phyloP scores from a whole-genome alignment of 2,113 vertebrate genomes.

The Syrmaticus mikado region DNA sequence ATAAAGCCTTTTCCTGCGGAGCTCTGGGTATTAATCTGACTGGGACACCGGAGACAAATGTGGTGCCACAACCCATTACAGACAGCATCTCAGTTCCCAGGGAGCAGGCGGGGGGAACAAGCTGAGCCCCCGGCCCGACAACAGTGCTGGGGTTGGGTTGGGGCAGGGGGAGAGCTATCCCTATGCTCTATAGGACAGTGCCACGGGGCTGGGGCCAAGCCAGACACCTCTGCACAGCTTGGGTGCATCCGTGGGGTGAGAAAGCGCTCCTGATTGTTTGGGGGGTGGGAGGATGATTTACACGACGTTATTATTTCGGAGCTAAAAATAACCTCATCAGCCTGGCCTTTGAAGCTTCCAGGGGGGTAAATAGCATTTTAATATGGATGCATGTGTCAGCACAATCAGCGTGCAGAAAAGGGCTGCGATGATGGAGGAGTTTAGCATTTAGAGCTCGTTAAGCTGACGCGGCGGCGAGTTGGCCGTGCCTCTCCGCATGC shows the following conservation, averaged over 20 bases:
- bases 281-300: not conserved
- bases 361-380: constrained; percentile 70
- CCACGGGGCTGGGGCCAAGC: not conserved
- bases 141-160: too few relatives aligned
- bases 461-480: not conserved
- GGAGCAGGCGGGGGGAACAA: not conserved
- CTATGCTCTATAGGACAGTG: not conserved
- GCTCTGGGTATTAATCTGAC: not conserved
- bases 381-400: constrained; percentile 69
- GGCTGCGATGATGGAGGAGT: constrained; percentile 50
- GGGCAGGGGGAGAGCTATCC: not conserved
- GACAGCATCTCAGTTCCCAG: not conserved
- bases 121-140: rapidly evolving
- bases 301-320: not conserved
- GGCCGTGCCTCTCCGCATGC: not conserved
- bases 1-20: not conserved
- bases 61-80: not conserved
- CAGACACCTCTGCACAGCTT: not conserved
- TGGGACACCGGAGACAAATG: not conserved
- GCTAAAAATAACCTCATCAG: constrained; percentile 75
- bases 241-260: not conserved
- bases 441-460: constrained; percentile 72
- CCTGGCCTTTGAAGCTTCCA: constrained; percentile 60
- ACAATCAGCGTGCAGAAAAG: constrained; percentile 45
- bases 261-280: constrained; percentile 37